Evolutionary conservation across 1,140 invertebrate genomes (phyloP).

Genomic region (Charaxes varanes): DNA sequence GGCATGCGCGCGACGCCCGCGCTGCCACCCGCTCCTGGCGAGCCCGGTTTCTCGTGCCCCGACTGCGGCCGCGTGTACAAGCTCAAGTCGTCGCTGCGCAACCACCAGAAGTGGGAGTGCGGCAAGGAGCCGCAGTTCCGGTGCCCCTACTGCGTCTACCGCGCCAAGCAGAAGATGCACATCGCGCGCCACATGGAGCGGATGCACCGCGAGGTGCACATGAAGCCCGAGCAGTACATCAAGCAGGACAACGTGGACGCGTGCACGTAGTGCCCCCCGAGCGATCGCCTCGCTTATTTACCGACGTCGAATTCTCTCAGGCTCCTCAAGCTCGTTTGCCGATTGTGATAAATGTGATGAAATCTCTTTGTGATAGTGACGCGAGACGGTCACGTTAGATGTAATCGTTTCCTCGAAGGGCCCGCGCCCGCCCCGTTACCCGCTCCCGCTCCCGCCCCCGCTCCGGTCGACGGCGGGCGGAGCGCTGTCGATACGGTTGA

Average conservation of each 20-base stretch:
- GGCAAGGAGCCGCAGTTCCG: slow-evolving; percentile 89
- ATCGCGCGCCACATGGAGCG: slow-evolving; percentile 90
- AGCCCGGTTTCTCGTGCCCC: slow-evolving; percentile 81
- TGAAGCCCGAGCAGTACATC: slow-evolving; percentile 64
- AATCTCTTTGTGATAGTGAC: slow-evolving; percentile 67
- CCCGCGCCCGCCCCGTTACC: slow-evolving; percentile 11
- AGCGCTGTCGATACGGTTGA: slow-evolving; percentile 26
- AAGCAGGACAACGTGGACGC: slow-evolving; percentile 72
- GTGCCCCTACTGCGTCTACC: slow-evolving; percentile 87
- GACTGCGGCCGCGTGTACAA: slow-evolving; percentile 89
- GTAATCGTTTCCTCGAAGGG: slow-evolving; percentile 38
- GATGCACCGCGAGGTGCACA: slow-evolving; percentile 86
- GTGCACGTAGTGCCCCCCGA: slow-evolving; percentile 59
- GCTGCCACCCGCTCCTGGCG: slow-evolving; percentile 54
- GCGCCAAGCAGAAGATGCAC: slow-evolving; percentile 90
- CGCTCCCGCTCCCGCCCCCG: slow-evolving; percentile 10
- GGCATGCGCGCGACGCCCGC: slow-evolving; percentile 50
- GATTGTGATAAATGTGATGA: slow-evolving; percentile 66
- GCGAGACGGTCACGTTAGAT: slow-evolving; percentile 55
- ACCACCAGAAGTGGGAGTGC: slow-evolving; percentile 92
- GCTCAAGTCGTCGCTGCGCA: slow-evolving; percentile 87
- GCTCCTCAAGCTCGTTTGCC: slow-evolving; percentile 25
- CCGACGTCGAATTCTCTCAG: slow-evolving; percentile 9
- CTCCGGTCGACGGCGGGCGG: neutral
- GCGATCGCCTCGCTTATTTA: no score